phyloP scores from a whole-genome alignment of 2,113 vertebrate genomes.

The Poicephalus meyeri region DNA sequence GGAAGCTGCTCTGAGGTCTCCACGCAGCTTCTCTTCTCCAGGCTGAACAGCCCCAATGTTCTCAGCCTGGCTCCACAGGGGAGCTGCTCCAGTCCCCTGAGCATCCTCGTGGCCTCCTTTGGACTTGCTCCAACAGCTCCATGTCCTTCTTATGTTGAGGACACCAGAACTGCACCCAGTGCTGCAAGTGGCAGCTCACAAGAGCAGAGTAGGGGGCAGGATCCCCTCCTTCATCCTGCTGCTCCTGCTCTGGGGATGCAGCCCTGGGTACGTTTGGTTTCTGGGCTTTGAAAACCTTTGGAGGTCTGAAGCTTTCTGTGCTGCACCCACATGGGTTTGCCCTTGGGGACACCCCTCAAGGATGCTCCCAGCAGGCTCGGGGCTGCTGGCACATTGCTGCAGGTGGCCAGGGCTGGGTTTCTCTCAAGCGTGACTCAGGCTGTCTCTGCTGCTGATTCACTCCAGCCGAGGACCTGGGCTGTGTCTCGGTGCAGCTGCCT shows the following conservation, averaged over 20 bases:
- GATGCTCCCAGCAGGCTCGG: background rate
- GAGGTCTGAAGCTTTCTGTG: background rate
- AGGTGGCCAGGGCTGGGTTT: background rate
- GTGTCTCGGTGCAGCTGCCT: background rate
- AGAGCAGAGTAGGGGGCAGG: background rate
- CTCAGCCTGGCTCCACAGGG: background rate
- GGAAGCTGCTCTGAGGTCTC: no score
- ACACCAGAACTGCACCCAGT: background rate
- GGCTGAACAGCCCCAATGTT: background rate
- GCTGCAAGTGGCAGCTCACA: background rate
- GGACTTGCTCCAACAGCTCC: background rate
- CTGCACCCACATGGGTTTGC: rapidly evolving
- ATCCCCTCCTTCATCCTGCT: background rate
- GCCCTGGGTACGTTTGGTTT: background rate
- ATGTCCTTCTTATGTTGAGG: background rate
- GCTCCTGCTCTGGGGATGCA: background rate
- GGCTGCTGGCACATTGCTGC: background rate
- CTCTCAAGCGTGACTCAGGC: constrained; percentile 46
- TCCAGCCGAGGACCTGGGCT: background rate
- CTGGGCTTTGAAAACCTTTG: background rate
- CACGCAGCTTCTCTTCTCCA: background rate
- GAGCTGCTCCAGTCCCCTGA: background rate
- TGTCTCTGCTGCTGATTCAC: constrained; percentile 60
- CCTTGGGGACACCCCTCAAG: background rate
- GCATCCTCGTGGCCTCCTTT: background rate